Base-by-base conservation (phyloP, 2,888 invertebrate genomes). In the Marronus borbonicus region DNA sequence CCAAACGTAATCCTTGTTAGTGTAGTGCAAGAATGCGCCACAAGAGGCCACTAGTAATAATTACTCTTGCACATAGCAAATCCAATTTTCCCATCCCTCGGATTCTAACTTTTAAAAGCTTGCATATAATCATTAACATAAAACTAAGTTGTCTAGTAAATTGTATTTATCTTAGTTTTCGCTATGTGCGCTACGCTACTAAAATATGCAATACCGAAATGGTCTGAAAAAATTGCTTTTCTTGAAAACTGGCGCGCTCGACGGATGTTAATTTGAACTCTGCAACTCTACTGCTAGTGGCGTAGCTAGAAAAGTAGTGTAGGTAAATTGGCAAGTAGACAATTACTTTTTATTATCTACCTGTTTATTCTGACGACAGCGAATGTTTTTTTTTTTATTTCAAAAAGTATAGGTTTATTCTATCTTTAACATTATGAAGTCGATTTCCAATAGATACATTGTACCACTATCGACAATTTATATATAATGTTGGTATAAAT, bases 91-190 rank as follows among this genome's bases (percentile, higher is more conserved):
- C 76, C 76, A 65, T 78, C 81, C 81, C 81, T 81, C 78, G 83
- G 82, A 83, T 83, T 83, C 82, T 82, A 86, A 86, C 85, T 86
- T 86, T 86, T 85, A 86, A 86, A 86, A 86, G 86, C 86, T 84
- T 86, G 86, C 86, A 86, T 84, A 86, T 86, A 86, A 86, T 86
- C 86, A 86, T 86, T 86, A 86, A 86, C 86, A 86, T 86, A 86
- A 86, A 86, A 80, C 78, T 75, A 76, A 80, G 76, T 76, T 80
- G 77, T 77, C 77, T 79, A 77, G 79, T 76, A 79, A 77, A 79
- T 79, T 79, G 79, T 79, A 77, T 79, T 79, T 79, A 79, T 79
- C 76, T 79, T 68, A 49, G 64, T 64, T 52, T 50, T 60, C 60
- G 31, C 72, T 64, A 64, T 64, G 65, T 49, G 36, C n/a, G n/a